Evolutionary conservation across 2,888 invertebrate genomes (phyloP).

Genomic region (Meiosimyza platycephala): DNA sequence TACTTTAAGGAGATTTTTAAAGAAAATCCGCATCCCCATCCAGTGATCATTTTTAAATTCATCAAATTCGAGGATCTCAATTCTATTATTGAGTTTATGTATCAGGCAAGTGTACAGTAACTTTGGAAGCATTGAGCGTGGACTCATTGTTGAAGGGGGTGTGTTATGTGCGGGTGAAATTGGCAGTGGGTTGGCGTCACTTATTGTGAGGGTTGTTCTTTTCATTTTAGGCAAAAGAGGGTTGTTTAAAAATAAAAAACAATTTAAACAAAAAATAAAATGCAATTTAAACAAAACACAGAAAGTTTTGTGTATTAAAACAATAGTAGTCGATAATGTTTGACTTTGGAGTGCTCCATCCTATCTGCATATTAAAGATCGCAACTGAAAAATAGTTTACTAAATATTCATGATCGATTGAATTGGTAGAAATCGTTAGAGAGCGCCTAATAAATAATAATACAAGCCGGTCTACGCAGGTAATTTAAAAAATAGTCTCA

Average conservation of each 20-base stretch:
- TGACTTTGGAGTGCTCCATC: too few relatives aligned
- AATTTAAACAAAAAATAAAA: background rate
- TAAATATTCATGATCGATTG: too few relatives aligned
- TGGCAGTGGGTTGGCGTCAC: background rate
- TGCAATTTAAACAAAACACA: background rate
- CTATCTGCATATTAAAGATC: too few relatives aligned
- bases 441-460: too few relatives aligned
- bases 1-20: slow-evolving; percentile 80
- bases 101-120: slow-evolving; percentile 66
- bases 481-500: too few relatives aligned
- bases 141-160: background rate
- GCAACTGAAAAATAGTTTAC: too few relatives aligned
- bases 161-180: background rate
- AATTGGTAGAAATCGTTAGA: too few relatives aligned
- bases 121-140: background rate
- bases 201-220: background rate
- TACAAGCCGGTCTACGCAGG: too few relatives aligned
- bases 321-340: too few relatives aligned
- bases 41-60: slow-evolving; percentile 83
- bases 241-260: too few relatives aligned
- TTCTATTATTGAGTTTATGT: slow-evolving; percentile 85
- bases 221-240: background rate
- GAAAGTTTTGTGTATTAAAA: background rate
- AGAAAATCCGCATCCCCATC: slow-evolving; percentile 84
- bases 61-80: slow-evolving; percentile 82